These are phyloP conservation scores for Apis mellifera DNA, from an alignment of 1,140 invertebrate genomes.

Conservation along the genomic window DNA sequence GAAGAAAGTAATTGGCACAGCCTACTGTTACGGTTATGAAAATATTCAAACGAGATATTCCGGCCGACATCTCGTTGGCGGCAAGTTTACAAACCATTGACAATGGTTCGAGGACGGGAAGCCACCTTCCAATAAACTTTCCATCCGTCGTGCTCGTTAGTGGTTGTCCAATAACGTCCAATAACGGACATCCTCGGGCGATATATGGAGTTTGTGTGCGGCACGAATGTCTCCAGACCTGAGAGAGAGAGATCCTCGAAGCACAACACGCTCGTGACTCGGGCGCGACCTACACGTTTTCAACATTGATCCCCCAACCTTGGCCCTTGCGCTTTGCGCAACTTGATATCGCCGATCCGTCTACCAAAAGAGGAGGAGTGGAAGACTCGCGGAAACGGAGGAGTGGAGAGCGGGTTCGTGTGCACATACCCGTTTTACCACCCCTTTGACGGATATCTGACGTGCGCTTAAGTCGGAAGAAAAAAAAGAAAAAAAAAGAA, in stretches of 20 bases:
- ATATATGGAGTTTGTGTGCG: conserved; percentile 59
- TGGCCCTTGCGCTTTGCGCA: conserved; percentile 50
- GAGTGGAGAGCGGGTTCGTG: conserved; percentile 20
- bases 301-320: conserved; percentile 56
- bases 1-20: not conserved
- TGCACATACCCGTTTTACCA: conserved; percentile 30
- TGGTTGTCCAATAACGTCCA: conserved; percentile 73
- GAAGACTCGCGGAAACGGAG: too few relatives aligned
- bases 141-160: conserved; percentile 70
- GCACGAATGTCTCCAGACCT: conserved; percentile 58
- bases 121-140: conserved; percentile 71
- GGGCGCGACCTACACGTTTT: conserved; percentile 41
- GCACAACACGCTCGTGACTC: conserved; percentile 53
- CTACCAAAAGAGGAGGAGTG: conserved; percentile 41
- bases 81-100: conserved; percentile 43
- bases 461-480: conserved; percentile 37
- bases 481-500: too few relatives aligned
- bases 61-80: conserved; percentile 19
- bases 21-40: not conserved
- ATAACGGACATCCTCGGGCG: conserved; percentile 68
- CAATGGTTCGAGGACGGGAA: conserved; percentile 52
- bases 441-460: conserved; percentile 50
- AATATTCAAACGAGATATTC: not conserved
- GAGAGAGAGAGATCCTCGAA: conserved; percentile 43
- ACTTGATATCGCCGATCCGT: conserved; percentile 54